Percentiles rank a stretch among this genome's conserved stretches.
phyloP scores from a whole-genome alignment of 2,888 invertebrate genomes.

The Heliconius erato region DNA sequence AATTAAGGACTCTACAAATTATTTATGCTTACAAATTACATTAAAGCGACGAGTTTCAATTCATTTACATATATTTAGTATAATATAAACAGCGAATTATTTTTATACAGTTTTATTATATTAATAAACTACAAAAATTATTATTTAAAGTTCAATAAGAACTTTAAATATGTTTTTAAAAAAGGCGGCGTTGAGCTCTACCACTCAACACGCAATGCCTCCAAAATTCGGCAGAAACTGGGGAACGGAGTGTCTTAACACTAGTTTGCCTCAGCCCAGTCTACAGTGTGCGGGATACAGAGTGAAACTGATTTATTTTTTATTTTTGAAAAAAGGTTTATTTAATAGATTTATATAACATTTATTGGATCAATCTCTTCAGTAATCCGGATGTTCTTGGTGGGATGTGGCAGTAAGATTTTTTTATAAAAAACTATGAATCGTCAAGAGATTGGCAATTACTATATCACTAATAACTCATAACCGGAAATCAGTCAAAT shows the following conservation, averaged over 20 bases:
- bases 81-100: background rate
- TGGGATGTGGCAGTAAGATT: background rate
- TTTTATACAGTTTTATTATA: background rate
- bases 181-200: no score
- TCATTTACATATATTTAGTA: background rate
- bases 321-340: background rate
- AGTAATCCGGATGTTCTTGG: no score
- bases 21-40: slow-evolving; percentile 2
- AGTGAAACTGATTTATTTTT: no score
- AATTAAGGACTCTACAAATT: slow-evolving; percentile 19
- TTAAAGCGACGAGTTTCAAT: background rate
- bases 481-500: slow-evolving; percentile 8
- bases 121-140: background rate
- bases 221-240: no score
- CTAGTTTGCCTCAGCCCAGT: no score
- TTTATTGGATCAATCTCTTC: background rate
- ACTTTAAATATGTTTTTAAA: background rate
- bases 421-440: background rate
- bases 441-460: background rate
- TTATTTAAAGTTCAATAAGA: no score
- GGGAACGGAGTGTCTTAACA: no score
- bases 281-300: no score
- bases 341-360: background rate
- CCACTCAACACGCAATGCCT: no score
- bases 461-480: background rate